phyloP scores from a whole-genome alignment of 1,140 invertebrate species.

The Campoletis sonorensis region DNA sequence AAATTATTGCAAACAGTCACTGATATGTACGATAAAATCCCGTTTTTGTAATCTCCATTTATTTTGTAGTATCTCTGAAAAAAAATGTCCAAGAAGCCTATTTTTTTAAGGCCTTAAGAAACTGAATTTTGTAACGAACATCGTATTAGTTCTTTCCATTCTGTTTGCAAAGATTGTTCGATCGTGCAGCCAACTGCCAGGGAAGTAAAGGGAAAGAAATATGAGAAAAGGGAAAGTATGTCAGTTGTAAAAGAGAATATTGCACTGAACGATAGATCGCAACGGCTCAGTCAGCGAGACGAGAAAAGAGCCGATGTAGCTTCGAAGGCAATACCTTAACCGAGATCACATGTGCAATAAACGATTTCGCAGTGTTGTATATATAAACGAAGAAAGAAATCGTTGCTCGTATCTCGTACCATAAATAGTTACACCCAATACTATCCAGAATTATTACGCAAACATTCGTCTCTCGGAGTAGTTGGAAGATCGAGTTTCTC shows the following conservation, averaged over 20 bases:
- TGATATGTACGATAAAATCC: too few species aligned
- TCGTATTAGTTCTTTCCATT: too few species aligned
- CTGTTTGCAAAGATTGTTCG: too few species aligned
- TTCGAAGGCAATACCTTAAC: neutral
- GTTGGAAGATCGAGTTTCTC: neutral
- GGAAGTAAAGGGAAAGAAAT: neutral
- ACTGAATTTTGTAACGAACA: too few species aligned
- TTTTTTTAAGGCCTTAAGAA: too few species aligned
- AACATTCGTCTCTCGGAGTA: neutral
- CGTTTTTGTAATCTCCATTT: too few species aligned
- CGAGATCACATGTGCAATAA: neutral
- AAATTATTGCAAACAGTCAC: too few species aligned
- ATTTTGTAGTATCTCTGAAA: too few species aligned
- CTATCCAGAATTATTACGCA: constrained; percentile 7
- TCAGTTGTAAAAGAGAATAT: neutral
- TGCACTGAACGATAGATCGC: neutral
- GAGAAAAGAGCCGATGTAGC: neutral
- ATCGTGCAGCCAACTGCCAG: neutral
- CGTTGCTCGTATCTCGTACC: constrained; percentile 19
- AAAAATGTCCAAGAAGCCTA: too few species aligned
- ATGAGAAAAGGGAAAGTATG: constrained; percentile 21
- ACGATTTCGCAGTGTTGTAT: constrained; percentile 2
- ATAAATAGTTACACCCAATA: constrained; percentile 12
- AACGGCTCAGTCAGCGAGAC: neutral
- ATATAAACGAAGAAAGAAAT: neutral